phyloP scores from a whole-genome alignment of 2,113 vertebrate genomes.

The Calyptommatus sinebrachiatus region DNA sequence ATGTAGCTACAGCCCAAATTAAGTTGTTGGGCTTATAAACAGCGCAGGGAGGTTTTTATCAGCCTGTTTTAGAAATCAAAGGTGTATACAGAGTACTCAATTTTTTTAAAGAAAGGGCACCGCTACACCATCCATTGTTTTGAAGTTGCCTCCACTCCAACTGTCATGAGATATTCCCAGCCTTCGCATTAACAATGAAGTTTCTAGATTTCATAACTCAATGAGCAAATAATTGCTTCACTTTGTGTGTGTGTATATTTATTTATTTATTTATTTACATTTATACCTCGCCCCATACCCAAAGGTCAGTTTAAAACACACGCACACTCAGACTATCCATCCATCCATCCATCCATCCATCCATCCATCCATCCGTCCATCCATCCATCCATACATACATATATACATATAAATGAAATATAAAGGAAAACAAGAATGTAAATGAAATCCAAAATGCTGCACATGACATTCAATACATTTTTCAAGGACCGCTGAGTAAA shows the following conservation, averaged over 20 bases:
- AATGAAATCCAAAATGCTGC: neutral
- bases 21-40: conserved; percentile 8
- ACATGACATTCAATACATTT: conserved; percentile 36
- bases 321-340: no score
- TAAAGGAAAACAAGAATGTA: conserved; percentile 13
- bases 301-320: no score
- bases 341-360: no score
- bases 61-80: conserved; percentile 42
- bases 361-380: no score
- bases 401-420: no score
- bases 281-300: no score
- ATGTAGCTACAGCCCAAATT: conserved; percentile 29
- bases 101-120: neutral
- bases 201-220: conserved; percentile 2
- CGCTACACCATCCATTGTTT: conserved; percentile 3
- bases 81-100: conserved; percentile 13
- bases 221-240: conserved; percentile 31
- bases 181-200: conserved; percentile 14
- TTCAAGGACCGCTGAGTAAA: conserved; percentile 31
- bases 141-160: conserved; percentile 24
- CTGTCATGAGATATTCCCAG: conserved; percentile 6
- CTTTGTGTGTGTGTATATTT: neutral
- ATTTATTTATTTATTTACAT: neutral
- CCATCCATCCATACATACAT: no score
- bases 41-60: conserved; percentile 14